Base-by-base conservation (phyloP, 2,888 invertebrate genomes). In the Drosophila atripex region DNA sequence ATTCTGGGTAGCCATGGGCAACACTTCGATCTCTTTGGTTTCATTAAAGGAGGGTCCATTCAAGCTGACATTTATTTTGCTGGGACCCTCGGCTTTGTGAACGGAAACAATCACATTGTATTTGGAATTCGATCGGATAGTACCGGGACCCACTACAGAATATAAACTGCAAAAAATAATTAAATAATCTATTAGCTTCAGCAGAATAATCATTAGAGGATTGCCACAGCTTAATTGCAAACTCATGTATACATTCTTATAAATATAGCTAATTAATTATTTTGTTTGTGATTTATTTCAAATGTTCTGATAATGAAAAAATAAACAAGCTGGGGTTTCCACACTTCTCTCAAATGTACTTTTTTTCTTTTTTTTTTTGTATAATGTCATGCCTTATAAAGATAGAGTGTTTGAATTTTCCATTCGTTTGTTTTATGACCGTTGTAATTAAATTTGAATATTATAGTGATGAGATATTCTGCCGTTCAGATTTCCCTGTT, bases 71-170 rank as follows among this genome's bases (percentile, higher is more conserved):
- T 94, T 94, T 43, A 97, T 94, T 90, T 77, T 76, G 5, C 86
- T 78, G 3, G 87, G 83, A 0, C 52, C 79, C 2, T 83, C 71
- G 3, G 85, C 85, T 35, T 90, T 90, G 74, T 93, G 92, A 16
- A 93, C 92, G 49, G 94, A 94, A 25, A 97, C 94, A n/a, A 96
- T 95, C 45, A 96, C 96, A 89, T 95, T 95, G 91, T 96, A 98
- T 77, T 96, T 95, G 65, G 94, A 94, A 92, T 95, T 95, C n/a
- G 97, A 97, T 59, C 97, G 94, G 38, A 98, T 92, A 14, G 95
- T 93, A 76, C 94, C 94, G 1, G 97, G 96, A 0, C 95, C 97
- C 77, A 97, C 93, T 74, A 97, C 94, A 71, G 96, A 95, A 91
- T 97, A 96, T 23, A 88, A 2, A 0, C 91, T 91, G 70, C 55